Conservation (phyloP, 1,140 invertebrate species). For the Branchinecta lindahli region DNA sequence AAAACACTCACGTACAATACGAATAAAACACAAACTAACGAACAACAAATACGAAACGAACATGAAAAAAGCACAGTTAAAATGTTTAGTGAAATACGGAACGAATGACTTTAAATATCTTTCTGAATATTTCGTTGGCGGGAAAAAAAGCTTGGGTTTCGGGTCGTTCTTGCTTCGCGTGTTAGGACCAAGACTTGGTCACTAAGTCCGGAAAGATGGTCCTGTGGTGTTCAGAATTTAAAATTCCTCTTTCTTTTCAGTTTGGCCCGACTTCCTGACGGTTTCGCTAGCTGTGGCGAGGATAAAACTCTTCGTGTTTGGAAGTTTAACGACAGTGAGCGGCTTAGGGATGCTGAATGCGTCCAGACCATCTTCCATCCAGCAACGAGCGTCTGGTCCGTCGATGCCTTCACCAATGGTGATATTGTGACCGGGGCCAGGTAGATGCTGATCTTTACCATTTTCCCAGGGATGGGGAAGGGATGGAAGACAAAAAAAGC, state of each 20-base stretch:
- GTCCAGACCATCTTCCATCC: slow-evolving; percentile 60
- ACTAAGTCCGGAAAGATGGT: too few species aligned
- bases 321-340: slow-evolving; percentile 31
- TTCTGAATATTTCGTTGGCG: too few species aligned
- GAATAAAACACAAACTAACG: too few species aligned
- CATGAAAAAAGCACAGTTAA: too few species aligned
- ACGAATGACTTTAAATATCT: too few species aligned
- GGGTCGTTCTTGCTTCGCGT: too few species aligned
- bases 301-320: slow-evolving; percentile 75
- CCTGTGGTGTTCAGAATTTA: too few species aligned
- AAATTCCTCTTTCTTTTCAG: slow-evolving; percentile 26
- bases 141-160: too few species aligned
- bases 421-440: slow-evolving; percentile 76
- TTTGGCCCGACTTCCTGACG: slow-evolving; percentile 43
- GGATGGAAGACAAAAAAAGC: background rate
- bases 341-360: slow-evolving; percentile 37
- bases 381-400: slow-evolving; percentile 73
- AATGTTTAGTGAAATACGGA: too few species aligned
- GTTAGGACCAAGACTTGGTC: too few species aligned
- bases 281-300: slow-evolving; percentile 63
- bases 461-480: background rate
- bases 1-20: too few species aligned
- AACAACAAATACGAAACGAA: too few species aligned
- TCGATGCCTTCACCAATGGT: slow-evolving; percentile 58
- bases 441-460: slow-evolving; percentile 28